phyloP scores from a whole-genome alignment of 2,113 vertebrate genomes.

The Solea senegalensis region DNA sequence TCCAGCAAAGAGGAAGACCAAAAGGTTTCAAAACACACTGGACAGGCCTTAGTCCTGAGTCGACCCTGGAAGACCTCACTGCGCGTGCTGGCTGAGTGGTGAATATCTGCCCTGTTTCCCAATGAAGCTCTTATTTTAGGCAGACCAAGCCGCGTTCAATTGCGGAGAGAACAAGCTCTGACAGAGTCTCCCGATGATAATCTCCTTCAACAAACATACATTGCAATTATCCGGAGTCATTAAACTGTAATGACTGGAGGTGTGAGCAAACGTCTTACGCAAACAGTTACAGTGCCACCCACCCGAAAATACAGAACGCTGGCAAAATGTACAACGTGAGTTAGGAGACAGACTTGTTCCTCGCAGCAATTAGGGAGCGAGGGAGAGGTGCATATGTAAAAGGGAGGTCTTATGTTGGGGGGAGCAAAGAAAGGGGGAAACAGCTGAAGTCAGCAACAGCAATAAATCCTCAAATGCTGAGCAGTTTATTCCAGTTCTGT shows the following conservation, averaged over 20 bases:
- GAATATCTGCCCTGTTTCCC: slow-evolving; percentile 61
- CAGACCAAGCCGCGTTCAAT: slow-evolving; percentile 24
- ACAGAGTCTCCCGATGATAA: slow-evolving; percentile 60
- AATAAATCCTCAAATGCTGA: slow-evolving; percentile 73
- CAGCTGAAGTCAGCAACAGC: slow-evolving; percentile 73
- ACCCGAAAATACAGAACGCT: slow-evolving; percentile 64
- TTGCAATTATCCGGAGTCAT: slow-evolving; percentile 70
- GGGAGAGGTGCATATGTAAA: slow-evolving; percentile 64
- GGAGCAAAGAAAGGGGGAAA: slow-evolving; percentile 56
- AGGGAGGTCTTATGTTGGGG: slow-evolving; percentile 59
- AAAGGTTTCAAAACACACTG: slow-evolving; percentile 68
- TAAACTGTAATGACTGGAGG: slow-evolving; percentile 70
- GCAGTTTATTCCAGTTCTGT: slow-evolving; percentile 61
- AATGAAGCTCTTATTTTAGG: slow-evolving; percentile 31
- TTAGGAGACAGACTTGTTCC: slow-evolving; percentile 61
- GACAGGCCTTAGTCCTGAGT: slow-evolving; percentile 57
- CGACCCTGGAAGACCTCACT: slow-evolving; percentile 55
- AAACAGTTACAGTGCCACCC: slow-evolving; percentile 66
- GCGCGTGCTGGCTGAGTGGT: slow-evolving; percentile 42
- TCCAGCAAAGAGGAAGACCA: slow-evolving; percentile 42
- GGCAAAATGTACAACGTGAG: slow-evolving; percentile 59
- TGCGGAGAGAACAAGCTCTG: slow-evolving; percentile 40
- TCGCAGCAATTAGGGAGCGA: slow-evolving; percentile 69
- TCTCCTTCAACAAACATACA: slow-evolving; percentile 66
- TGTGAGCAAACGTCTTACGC: slow-evolving; percentile 68